Percentiles rank a stretch among this genome's conserved stretches.
phyloP scores from a whole-genome alignment of 2,113 vertebrate genomes.

The Anarhynchus alexandrinus region DNA sequence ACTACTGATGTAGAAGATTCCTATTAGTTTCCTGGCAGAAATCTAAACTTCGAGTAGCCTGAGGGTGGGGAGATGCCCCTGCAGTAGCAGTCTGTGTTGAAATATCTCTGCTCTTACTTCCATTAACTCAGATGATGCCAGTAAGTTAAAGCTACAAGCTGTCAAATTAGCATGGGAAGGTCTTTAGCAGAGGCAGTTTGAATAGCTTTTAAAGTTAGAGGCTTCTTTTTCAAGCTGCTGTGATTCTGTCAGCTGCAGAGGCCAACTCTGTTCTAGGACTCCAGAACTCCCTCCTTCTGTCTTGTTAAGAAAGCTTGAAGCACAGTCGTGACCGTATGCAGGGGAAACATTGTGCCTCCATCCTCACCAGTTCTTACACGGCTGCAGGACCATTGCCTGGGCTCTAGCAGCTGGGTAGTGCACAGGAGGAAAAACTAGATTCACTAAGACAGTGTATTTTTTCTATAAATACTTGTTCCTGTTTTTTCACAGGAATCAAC shows the following conservation, averaged over 20 bases:
- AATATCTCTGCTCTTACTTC: not conserved
- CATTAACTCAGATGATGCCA: not conserved
- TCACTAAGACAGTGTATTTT: not conserved
- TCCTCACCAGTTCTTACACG: not conserved
- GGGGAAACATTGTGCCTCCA: not conserved
- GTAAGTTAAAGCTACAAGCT: not conserved
- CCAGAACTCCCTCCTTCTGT: not conserved
- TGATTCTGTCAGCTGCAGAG: not conserved
- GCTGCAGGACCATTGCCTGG: not conserved
- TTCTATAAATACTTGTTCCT: not conserved
- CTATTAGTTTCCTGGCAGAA: not conserved
- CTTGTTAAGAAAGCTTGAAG: not conserved
- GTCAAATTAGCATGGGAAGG: not conserved
- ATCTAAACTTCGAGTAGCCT: not conserved
- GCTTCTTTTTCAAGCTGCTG: not conserved
- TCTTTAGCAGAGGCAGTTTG: not conserved
- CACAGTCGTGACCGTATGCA: rapidly evolving
- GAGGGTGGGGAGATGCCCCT: not conserved
- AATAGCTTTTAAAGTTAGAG: not conserved
- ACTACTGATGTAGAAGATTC: not conserved
- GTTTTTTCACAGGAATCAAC: not conserved
- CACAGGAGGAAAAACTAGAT: not conserved
- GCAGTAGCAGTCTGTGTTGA: not conserved
- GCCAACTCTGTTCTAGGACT: not conserved
- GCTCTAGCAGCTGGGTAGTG: not conserved